phyloP scores from a whole-genome alignment of 2,888 invertebrate genomes.

The Drosophila recens region DNA sequence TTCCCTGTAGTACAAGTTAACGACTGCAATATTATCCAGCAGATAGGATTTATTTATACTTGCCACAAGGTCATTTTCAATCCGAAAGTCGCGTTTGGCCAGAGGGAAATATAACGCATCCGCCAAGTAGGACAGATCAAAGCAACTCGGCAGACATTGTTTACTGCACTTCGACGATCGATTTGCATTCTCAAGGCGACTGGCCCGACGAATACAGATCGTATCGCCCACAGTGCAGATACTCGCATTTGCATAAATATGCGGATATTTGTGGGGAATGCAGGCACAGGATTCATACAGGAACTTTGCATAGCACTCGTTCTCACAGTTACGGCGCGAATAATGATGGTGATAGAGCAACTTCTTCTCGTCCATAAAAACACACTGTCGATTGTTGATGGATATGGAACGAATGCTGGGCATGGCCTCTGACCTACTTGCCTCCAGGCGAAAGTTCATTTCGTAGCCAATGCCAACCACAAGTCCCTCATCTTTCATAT shows the following conservation, averaged over 20 bases:
- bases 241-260: conserved; percentile 88
- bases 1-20: conserved; percentile 91
- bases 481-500: conserved; percentile 90
- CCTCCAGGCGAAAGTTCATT: conserved; percentile 88
- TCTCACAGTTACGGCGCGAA: conserved; percentile 80
- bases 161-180: conserved; percentile 62
- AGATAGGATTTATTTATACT: conserved; percentile 68
- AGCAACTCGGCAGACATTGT: conserved; percentile 90
- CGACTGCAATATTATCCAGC: conserved; percentile 89
- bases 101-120: conserved; percentile 87
- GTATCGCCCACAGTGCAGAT: conserved; percentile 46
- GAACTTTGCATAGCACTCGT: conserved; percentile 87
- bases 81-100: conserved; percentile 62
- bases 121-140: conserved; percentile 89
- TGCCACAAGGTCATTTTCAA: conserved; percentile 67
- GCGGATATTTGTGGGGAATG: conserved; percentile 82
- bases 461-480: conserved; percentile 90
- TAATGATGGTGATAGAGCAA: conserved; percentile 87
- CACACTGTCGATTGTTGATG: conserved; percentile 89
- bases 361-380: conserved; percentile 90
- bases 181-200: conserved; percentile 4
- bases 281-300: conserved; percentile 71
- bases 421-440: conserved; percentile 89
- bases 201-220: conserved; percentile 55
- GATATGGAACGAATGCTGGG: conserved; percentile 87